These are phyloP conservation scores for Ligdia adustata DNA, from an alignment of 2,888 invertebrate species.

Conservation along the genomic window DNA sequence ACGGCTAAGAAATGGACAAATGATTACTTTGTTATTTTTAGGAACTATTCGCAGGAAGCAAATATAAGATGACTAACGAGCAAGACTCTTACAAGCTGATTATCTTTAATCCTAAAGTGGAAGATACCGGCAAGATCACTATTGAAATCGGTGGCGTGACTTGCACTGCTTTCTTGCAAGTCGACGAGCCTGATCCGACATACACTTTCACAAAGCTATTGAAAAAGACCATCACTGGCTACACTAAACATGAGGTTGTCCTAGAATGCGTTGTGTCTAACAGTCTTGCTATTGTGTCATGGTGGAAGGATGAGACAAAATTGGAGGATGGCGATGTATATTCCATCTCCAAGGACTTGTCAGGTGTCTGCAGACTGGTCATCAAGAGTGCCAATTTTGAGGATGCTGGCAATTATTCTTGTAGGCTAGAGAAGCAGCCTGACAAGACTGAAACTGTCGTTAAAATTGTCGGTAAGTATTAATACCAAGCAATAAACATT, in stretches of 20 bases:
- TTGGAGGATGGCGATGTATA: slow-evolving; percentile 92
- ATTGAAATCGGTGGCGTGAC: slow-evolving; percentile 96
- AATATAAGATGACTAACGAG: slow-evolving; percentile 97
- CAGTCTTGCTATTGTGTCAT: slow-evolving; percentile 96
- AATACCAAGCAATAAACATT: too few species aligned
- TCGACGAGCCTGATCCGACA: slow-evolving; percentile 97
- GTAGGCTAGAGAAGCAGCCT: slow-evolving; percentile 94
- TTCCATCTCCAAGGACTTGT: slow-evolving; percentile 95
- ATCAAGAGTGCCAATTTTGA: slow-evolving; percentile 92
- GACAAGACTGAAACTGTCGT: slow-evolving; percentile 93
- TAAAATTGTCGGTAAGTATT: slow-evolving; percentile 88
- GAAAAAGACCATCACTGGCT: slow-evolving; percentile 95
- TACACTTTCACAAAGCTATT: slow-evolving; percentile 96
- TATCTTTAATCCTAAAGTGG: slow-evolving; percentile 95
- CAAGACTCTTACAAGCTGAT: slow-evolving; percentile 95
- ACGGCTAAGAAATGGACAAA: too few species aligned
- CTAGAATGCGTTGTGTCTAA: slow-evolving; percentile 97
- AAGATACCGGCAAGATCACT: slow-evolving; percentile 98
- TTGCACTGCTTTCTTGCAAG: slow-evolving; percentile 95
- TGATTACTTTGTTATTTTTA: slow-evolving; percentile 63
- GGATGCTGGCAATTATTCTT: slow-evolving; percentile 95
- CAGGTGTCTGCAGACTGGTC: slow-evolving; percentile 94
- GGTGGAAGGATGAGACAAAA: slow-evolving; percentile 93
- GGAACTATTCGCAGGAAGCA: slow-evolving; percentile 98
- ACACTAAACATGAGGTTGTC: slow-evolving; percentile 93